Evolutionary conservation across 2,113 vertebrate genomes (phyloP).

Genomic region (Halcyon senegalensis): DNA sequence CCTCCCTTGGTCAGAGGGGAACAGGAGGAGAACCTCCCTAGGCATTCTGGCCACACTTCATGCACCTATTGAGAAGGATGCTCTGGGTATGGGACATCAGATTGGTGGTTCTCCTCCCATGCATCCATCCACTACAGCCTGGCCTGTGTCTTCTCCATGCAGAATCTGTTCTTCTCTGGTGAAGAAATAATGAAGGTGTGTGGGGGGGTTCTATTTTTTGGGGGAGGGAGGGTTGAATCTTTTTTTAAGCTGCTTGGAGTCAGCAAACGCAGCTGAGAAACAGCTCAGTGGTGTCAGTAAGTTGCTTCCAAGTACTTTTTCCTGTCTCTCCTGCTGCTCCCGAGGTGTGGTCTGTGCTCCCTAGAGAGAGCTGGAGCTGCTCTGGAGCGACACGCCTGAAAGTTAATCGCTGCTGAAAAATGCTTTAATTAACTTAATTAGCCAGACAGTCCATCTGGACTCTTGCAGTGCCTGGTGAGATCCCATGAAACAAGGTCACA

Average conservation of each 20-base stretch:
- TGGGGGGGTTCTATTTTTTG: not conserved
- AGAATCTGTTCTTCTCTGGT: not conserved
- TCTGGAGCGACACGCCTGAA: not conserved
- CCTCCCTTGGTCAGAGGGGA: not conserved
- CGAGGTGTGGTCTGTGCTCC: not conserved
- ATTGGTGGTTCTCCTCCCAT: not conserved
- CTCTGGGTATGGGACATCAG: not conserved
- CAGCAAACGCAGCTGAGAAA: fast-evolving
- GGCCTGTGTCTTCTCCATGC: not conserved
- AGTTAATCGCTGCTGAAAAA: constrained; percentile 32
- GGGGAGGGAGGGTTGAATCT: not conserved
- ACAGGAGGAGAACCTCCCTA: not conserved
- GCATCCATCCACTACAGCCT: not conserved
- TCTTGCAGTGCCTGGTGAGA: not conserved
- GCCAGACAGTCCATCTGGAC: constrained; percentile 11
- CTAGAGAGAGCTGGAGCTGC: not conserved
- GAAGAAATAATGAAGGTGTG: not conserved
- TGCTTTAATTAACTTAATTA: constrained; percentile 50
- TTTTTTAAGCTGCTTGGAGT: not conserved
- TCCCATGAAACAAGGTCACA: not conserved
- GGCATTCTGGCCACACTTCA: not conserved
- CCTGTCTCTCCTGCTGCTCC: not conserved
- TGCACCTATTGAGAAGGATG: not conserved
- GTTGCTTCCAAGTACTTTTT: not conserved
- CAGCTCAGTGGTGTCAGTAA: not conserved